Evolutionary conservation across 37 sponge, comb jelly and placozoan species (phyloP).

Genomic region (Haliclona indistincta): DNA sequence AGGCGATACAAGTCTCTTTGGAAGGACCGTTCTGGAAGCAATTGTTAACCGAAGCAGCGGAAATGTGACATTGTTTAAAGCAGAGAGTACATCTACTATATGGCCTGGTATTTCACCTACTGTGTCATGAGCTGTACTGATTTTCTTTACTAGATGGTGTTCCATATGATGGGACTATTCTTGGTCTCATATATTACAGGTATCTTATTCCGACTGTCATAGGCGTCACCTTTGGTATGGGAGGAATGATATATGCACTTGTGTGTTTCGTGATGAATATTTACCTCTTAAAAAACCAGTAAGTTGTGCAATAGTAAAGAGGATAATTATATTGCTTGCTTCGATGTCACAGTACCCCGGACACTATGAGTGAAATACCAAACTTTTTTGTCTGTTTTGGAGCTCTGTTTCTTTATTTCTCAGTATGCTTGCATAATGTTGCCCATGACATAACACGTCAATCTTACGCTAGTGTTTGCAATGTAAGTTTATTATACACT

Average conservation of each 20-base stretch:
- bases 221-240: not conserved
- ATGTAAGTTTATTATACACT: not conserved
- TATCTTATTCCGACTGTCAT: not conserved
- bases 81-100: too few relatives aligned
- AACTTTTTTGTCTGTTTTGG: not conserved
- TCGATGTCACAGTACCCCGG: not conserved
- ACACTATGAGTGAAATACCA: not conserved
- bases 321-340: not conserved
- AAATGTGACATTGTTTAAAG: too few relatives aligned
- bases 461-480: constrained; percentile 1
- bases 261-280: not conserved
- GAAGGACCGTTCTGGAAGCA: too few relatives aligned
- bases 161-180: not conserved
- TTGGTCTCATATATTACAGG: not conserved
- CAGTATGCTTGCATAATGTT: not conserved
- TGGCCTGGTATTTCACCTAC: constrained; percentile 4
- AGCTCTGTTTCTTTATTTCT: not conserved
- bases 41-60: too few relatives aligned
- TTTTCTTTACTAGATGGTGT: not conserved
- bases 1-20: too few relatives aligned
- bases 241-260: not conserved
- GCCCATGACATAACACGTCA: not conserved
- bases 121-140: too few relatives aligned
- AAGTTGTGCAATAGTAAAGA: not conserved
- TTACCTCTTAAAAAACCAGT: constrained; percentile 6